A percentile compares a stretch with the other conserved stretches of the same genome.
phyloP scores from a whole-genome alignment of 2,113 vertebrate genomes.

The Semnopithecus entellus region DNA sequence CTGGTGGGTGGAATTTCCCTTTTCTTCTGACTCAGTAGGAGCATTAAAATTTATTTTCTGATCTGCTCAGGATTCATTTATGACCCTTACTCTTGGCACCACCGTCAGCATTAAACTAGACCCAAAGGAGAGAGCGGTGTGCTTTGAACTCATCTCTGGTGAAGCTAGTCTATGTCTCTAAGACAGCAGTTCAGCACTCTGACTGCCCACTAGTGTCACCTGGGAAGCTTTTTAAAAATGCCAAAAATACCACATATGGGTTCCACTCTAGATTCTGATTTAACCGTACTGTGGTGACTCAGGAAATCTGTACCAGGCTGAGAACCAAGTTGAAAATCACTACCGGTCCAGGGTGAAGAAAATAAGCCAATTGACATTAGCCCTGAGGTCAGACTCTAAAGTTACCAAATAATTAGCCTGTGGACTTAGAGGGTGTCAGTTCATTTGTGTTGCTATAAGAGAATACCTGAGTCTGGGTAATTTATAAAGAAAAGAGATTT shows the following conservation, averaged over 20 bases:
- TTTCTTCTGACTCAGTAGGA: slow-evolving; percentile 31
- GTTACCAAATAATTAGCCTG: neutral
- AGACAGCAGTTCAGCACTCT: neutral
- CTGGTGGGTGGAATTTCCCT: slow-evolving; percentile 28
- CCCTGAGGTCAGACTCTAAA: neutral
- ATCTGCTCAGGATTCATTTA: neutral
- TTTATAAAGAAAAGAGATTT: no score
- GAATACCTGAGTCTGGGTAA: no score
- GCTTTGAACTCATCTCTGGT: neutral
- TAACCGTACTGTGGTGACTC: neutral
- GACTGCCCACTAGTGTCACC: neutral
- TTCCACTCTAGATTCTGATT: neutral
- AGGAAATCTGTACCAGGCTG: neutral
- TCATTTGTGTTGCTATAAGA: no score
- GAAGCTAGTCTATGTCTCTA: neutral
- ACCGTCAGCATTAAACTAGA: neutral
- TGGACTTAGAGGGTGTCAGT: neutral
- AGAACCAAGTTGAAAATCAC: neutral
- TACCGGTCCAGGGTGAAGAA: neutral
- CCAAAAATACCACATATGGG: neutral
- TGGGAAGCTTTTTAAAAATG: neutral
- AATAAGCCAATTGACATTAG: neutral
- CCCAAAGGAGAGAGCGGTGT: neutral
- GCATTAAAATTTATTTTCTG: slow-evolving; percentile 47
- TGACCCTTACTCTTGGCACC: neutral